A percentile compares a stretch with the other conserved stretches of the same genome.
These are phyloP conservation scores for Fabriciana adippe DNA, from an alignment of 2,888 invertebrate genomes.

Conservation along the genomic window DNA sequence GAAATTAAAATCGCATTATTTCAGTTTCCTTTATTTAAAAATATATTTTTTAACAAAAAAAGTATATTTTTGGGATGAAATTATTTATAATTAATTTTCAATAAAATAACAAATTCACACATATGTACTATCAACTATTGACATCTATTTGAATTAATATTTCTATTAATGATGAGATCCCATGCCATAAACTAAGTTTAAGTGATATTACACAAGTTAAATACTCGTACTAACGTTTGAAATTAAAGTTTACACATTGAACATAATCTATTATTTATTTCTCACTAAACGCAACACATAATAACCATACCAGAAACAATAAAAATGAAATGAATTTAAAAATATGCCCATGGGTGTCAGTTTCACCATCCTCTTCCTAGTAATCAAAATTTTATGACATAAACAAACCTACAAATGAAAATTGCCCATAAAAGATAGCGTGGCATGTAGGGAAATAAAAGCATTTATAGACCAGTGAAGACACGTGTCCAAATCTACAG, in stretches of 20 bases:
- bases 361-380: slow-evolving; percentile 51
- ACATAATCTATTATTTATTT: background rate
- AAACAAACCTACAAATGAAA: slow-evolving; percentile 51
- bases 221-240: too few species aligned
- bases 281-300: background rate
- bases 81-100: too few species aligned
- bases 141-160: too few species aligned
- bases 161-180: too few species aligned
- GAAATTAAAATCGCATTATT: too few species aligned
- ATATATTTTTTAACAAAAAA: too few species aligned
- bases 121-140: too few species aligned
- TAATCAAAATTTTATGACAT: slow-evolving; percentile 51
- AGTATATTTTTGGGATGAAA: too few species aligned
- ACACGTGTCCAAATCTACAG: slow-evolving; percentile 56
- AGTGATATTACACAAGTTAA: too few species aligned
- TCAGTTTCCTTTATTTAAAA: too few species aligned
- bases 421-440: slow-evolving; percentile 56
- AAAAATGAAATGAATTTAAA: slow-evolving; percentile 12
- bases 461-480: slow-evolving; percentile 52
- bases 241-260: background rate
- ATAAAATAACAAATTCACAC: too few species aligned
- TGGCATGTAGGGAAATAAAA: slow-evolving; percentile 50
- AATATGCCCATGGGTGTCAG: slow-evolving; percentile 27
- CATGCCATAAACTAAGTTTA: too few species aligned
- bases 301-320: slow-evolving; percentile 8